These are phyloP conservation scores for Heliconius cydno DNA, from an alignment of 2,888 invertebrate genomes.

Conservation along the genomic window DNA sequence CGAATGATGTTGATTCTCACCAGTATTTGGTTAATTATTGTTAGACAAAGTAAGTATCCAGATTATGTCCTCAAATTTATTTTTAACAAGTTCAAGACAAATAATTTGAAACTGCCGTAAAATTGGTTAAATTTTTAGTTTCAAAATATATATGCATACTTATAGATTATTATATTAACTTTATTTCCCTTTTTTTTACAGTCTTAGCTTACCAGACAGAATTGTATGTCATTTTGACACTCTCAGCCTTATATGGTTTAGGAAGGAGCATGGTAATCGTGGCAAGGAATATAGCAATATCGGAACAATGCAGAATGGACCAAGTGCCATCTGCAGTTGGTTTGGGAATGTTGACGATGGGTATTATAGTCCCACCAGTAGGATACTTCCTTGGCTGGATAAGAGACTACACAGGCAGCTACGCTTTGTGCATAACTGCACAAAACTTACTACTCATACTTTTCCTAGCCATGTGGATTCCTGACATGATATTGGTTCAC, in stretches of 20 bases:
- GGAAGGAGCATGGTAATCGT: conserved; percentile 89
- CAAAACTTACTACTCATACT: conserved; percentile 83
- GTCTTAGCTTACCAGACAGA: conserved; percentile 85
- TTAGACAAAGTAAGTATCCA: conserved; percentile 81
- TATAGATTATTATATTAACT: neutral
- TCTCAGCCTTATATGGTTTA: conserved; percentile 86
- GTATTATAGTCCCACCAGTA: conserved; percentile 85
- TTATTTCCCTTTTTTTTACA: conserved; percentile 57
- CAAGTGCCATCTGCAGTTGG: conserved; percentile 88
- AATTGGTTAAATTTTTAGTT: too few relatives aligned
- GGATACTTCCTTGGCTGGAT: conserved; percentile 87
- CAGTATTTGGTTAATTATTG: conserved; percentile 81
- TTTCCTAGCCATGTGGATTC: conserved; percentile 83
- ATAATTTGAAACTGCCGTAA: neutral
- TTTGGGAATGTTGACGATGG: conserved; percentile 88
- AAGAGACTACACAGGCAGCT: conserved; percentile 86
- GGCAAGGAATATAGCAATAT: conserved; percentile 87
- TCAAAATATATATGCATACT: too few relatives aligned
- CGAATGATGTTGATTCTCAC: conserved; percentile 86
- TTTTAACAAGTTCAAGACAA: neutral
- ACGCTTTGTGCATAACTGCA: conserved; percentile 85
- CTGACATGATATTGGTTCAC: conserved; percentile 79
- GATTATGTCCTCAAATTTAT: too few relatives aligned
- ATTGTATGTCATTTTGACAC: conserved; percentile 75
- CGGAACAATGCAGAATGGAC: conserved; percentile 83